Evolutionary conservation across 2,888 invertebrate genomes (phyloP), one percentile per base, ranked within the genome.

Genomic region (Netelia inedita): DNA sequence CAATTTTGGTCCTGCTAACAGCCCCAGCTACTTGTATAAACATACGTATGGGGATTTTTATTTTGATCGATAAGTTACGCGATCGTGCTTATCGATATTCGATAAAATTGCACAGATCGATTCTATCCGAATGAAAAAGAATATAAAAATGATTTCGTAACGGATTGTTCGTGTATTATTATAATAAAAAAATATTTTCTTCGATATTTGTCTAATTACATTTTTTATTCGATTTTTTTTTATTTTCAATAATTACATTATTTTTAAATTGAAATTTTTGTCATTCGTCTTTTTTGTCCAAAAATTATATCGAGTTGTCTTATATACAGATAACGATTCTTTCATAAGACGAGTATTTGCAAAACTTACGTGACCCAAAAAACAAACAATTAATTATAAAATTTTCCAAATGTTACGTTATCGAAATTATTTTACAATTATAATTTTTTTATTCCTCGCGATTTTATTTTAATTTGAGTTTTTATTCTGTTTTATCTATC

Each of bases 1-100:
- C 23, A 11, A 57, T 75, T 55, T 43, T 23, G 66, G 43, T 57
- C 46, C 10, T 19, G 16, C 23, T 68, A 66, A 66, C 76, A 76
- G 76, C 66, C 3, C 66, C 23, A 53, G 43, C 23, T 46, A 2
- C 66, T 23, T 16, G 21, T 55, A 16, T 41, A 76, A 76, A 66
- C 66, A 59, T 23, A 55, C 59, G 11, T 68, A 41, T 66, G 66
- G 23, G 16, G 35, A 53, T 55, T 57, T 55, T 66, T 43, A 6
- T 28, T 16, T 63, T 55, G n/a, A 11, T 41, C 2, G 28, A 14
- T 16, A 23, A 23, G 16, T 68, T 23, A 59, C 57, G 28, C n/a
- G 23, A 2, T 43, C 55, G 43, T 57, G 43, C 16, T 63, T 61
- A 28, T 50, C 11, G 28, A 21, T 16, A 55, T 2, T 21, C 14